Evolutionary conservation across 2,888 invertebrate genomes (phyloP).

Genomic region (Chalcosyrphus nemorum): DNA sequence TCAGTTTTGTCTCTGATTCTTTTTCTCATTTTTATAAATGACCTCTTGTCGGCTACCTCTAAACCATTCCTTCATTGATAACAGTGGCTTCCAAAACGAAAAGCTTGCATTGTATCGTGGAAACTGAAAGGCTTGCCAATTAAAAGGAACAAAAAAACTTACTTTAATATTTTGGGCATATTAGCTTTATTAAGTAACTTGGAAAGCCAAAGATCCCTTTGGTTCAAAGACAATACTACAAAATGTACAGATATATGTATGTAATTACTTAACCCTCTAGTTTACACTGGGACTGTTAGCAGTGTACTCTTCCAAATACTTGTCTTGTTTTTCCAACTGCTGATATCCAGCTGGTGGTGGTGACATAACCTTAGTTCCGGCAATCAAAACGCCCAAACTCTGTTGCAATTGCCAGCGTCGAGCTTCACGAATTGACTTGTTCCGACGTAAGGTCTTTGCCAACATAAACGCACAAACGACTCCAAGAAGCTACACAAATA

Average conservation of each 20-base stretch:
- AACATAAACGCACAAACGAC: conserved; percentile 94
- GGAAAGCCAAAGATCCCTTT: background rate
- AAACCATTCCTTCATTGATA: no score
- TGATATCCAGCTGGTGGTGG: conserved; percentile 79
- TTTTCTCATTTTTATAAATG: no score
- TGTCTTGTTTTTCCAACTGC: conserved; percentile 78
- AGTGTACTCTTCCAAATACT: conserved; percentile 77
- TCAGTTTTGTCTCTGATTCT: no score
- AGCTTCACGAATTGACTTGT: conserved; percentile 88
- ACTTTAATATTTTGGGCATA: background rate
- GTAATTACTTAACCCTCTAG: conserved; percentile 66
- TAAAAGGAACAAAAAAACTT: background rate
- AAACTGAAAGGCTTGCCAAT: no score
- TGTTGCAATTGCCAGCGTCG: conserved; percentile 86
- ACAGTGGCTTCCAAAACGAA: no score
- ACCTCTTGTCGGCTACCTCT: no score
- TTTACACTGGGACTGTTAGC: conserved; percentile 81
- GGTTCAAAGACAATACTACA: background rate
- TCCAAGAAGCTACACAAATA: conserved; percentile 87
- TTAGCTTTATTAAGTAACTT: background rate
- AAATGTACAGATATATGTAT: background rate
- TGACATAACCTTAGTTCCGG: conserved; percentile 77
- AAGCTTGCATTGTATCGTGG: no score
- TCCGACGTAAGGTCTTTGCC: conserved; percentile 91
- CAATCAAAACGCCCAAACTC: conserved; percentile 80